Base-by-base conservation (phyloP, 2,113 vertebrate species). In the Polypterus bichir region DNA sequence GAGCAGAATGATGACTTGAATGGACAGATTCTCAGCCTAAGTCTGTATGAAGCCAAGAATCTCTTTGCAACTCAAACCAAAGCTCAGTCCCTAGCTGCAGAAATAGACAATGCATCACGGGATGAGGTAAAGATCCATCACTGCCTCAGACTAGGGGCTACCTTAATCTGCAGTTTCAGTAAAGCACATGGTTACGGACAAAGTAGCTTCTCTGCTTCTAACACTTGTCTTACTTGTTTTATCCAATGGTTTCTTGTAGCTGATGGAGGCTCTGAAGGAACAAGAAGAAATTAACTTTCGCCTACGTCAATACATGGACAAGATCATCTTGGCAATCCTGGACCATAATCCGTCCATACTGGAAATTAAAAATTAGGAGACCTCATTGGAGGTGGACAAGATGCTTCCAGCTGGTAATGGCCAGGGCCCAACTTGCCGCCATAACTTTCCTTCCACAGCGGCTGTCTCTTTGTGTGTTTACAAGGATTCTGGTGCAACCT, bases 221-320 rank as follows among this genome's bases (percentile, higher is more conserved):
- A 27, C 27, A 27, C 27, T 27, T 27, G 27, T 27, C 27, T 27
- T 27, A 27, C 27, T 27, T 27, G 27, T 27, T 27, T 27, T 27
- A 27, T 27, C 27, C 27, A 27, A 27, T 27, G 27, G 27, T 75
- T 59, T 54, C n/a, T 75, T 75, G 53, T 77, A 98, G 96, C 79
- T 98, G 58, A 94, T 98, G 93, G 94, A 97, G 73, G 96, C 96
- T 69, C 82, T 98, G 47, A 96, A 93, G 80, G 91, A 98, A 67
- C 96, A 97, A 74, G 96, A 98, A 66, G 96, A 98, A 70, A 98
- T 98, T 70, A 98, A 98, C 71, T 76, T 85, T 60, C 89, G 93
- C 10, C 83, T 98, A 60, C 80, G 94, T 56, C 94, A 98, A 69
- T 98, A 98, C 76, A 98, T 98, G 96, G 96, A 98, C 86, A 98